Conservation (phyloP, 2,797 vertebrate species). For the Acridotheres tristis region DNA sequence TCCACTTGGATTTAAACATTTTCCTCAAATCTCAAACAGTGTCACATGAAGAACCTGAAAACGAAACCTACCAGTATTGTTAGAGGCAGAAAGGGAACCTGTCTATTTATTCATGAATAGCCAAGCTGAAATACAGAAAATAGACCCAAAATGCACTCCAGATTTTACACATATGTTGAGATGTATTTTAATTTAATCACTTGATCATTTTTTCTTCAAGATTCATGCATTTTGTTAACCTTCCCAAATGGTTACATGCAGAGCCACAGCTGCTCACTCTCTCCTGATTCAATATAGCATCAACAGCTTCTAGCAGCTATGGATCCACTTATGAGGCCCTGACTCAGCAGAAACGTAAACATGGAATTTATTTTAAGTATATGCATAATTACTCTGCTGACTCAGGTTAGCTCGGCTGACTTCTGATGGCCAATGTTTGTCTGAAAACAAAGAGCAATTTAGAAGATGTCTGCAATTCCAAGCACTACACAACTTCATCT, state of each 20-base stretch:
- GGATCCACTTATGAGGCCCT: not conserved
- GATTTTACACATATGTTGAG: not conserved
- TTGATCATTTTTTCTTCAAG: not conserved
- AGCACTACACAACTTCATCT: not conserved
- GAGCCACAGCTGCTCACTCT: conserved; percentile 22
- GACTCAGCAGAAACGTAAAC: conserved; percentile 32
- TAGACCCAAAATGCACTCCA: not conserved
- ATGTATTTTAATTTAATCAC: not conserved
- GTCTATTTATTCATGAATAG: not conserved
- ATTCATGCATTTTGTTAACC: not conserved
- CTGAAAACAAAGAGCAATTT: conserved; percentile 5
- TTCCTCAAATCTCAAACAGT: not conserved
- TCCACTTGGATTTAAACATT: not conserved
- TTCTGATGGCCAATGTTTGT: not conserved
- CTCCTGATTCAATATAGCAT: not conserved
- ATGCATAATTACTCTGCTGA: conserved; percentile 24
- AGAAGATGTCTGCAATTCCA: not conserved
- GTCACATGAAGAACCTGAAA: conserved; percentile 20
- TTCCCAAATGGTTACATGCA: not conserved
- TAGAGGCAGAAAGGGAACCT: not conserved
- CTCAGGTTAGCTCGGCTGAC: not conserved
- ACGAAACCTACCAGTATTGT: not conserved
- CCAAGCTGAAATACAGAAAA: not conserved
- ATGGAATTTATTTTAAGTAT: not conserved
- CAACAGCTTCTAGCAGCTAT: conserved; percentile 1